phyloP scores from a whole-genome alignment of 2,888 invertebrate species.

The Empis stercorea region DNA sequence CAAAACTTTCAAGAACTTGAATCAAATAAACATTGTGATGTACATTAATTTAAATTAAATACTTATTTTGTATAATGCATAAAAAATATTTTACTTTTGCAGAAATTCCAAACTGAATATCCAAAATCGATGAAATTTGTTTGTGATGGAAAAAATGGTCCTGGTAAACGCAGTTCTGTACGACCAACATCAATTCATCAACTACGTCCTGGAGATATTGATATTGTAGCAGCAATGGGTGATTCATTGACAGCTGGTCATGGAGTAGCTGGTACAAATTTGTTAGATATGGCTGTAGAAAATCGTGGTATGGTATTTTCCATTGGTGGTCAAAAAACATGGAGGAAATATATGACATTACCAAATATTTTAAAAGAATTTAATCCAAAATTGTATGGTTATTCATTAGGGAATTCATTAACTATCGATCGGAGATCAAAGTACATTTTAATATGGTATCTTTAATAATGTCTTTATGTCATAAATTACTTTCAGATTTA shows the following conservation, averaged over 20 bases:
- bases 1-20: no score
- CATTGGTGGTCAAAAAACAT: conserved; percentile 40
- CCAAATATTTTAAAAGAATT: conserved; percentile 49
- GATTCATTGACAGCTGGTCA: conserved; percentile 48
- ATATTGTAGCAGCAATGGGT: conserved; percentile 45
- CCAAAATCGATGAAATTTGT: conserved; percentile 14
- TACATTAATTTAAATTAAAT: no score
- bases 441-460: not conserved
- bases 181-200: conserved; percentile 43
- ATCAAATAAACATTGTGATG: no score
- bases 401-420: conserved; percentile 21
- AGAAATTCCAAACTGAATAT: no score
- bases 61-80: no score
- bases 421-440: conserved; percentile 22
- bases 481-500: conserved; percentile 35
- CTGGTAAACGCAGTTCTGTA: conserved; percentile 28
- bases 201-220: conserved; percentile 48
- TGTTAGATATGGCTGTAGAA: conserved; percentile 33
- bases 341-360: conserved; percentile 40
- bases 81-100: no score
- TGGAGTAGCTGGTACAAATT: conserved; percentile 27
- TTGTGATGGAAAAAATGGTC: conserved; percentile 29
- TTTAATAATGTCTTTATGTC: no score
- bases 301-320: conserved; percentile 39
- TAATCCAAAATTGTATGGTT: conserved; percentile 50